Evolutionary conservation across 2,113 vertebrate genomes (phyloP).

Genomic region (Mionectes macconnelli): DNA sequence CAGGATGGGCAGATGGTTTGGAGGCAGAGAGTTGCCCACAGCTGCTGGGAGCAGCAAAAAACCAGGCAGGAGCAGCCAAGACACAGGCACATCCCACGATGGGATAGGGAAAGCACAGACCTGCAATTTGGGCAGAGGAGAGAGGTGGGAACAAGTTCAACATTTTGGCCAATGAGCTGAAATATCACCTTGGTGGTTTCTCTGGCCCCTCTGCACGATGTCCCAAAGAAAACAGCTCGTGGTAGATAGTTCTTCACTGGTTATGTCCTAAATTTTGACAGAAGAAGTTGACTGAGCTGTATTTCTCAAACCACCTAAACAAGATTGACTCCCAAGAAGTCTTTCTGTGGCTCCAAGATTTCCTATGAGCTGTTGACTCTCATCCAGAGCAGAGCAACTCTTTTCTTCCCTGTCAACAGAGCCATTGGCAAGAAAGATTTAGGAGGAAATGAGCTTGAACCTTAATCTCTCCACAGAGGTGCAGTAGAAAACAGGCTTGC

Average conservation of each 20-base stretch:
- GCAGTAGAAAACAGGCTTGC: background rate
- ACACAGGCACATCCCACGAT: background rate
- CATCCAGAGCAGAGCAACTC: background rate
- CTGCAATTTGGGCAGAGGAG: background rate
- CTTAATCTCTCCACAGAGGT: background rate
- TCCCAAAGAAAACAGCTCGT: background rate
- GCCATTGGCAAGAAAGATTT: background rate
- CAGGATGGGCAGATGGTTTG: constrained; percentile 39
- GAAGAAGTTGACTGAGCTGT: background rate
- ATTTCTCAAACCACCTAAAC: background rate
- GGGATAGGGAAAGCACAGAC: background rate
- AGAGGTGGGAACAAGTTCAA: background rate
- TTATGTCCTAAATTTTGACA: background rate
- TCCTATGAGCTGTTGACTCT: background rate
- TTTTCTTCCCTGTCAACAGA: background rate
- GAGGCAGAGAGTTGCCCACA: background rate
- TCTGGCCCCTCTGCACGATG: rapidly evolving
- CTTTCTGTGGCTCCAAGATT: background rate
- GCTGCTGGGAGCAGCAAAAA: constrained; percentile 41
- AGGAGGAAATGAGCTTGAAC: background rate
- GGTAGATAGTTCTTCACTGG: too few species aligned
- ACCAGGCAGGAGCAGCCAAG: constrained; percentile 12
- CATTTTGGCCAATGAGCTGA: background rate
- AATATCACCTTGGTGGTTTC: background rate
- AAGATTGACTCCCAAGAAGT: background rate